phyloP scores from a whole-genome alignment of 2,797 vertebrate species.

The Pseudochaenichthys georgianus region DNA sequence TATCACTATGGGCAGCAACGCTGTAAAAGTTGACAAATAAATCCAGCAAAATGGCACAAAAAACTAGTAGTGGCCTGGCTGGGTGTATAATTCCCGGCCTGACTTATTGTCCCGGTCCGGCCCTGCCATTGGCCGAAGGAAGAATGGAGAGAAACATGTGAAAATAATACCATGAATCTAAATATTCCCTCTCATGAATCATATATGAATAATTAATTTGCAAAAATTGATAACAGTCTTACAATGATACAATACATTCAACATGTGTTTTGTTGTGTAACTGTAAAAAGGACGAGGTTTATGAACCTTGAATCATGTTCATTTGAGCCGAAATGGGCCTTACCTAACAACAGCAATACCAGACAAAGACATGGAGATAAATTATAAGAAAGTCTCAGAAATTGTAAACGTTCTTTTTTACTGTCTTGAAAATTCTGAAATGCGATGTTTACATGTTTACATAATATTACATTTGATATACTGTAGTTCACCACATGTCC shows the following conservation, averaged over 20 bases:
- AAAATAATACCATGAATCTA: too few relatives aligned
- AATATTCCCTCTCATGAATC: too few relatives aligned
- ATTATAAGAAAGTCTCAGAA: conserved; percentile 37
- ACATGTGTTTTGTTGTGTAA: neutral
- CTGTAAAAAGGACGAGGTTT: neutral
- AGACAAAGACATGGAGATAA: neutral
- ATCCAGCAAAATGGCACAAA: too few relatives aligned
- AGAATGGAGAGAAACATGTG: too few relatives aligned
- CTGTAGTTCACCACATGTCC: conserved; percentile 24
- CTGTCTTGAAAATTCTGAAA: conserved; percentile 58
- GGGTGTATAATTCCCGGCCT: too few relatives aligned
- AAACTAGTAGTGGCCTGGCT: too few relatives aligned
- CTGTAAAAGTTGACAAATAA: too few relatives aligned
- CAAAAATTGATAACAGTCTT: too few relatives aligned
- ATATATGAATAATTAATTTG: too few relatives aligned
- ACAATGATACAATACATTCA: neutral
- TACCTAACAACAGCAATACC: neutral
- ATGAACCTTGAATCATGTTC: neutral
- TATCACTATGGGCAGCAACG: too few relatives aligned
- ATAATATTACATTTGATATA: conserved; percentile 54
- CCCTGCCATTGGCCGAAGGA: too few relatives aligned
- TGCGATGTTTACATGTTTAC: conserved; percentile 58
- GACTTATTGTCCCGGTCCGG: too few relatives aligned
- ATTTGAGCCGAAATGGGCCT: neutral
- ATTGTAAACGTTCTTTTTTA: conserved; percentile 53